These are phyloP conservation scores for Bradysia coprophila DNA, from an alignment of 1,140 invertebrate genomes.

Conservation along the genomic window DNA sequence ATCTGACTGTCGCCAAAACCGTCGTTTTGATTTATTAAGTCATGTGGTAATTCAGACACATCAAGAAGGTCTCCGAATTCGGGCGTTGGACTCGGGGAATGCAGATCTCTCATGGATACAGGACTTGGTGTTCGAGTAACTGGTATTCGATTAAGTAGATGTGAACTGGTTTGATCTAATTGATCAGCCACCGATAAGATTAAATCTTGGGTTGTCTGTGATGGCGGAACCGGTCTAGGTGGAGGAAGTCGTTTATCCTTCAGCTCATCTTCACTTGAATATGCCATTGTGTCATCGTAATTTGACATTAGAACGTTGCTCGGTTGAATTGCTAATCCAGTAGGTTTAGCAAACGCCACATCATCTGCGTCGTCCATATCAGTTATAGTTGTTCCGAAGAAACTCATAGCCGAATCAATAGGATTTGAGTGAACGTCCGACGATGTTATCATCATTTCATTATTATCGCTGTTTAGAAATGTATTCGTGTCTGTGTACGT, in stretches of 20 bases:
- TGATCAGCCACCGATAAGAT: constrained; percentile 70
- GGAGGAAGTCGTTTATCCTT: constrained; percentile 22
- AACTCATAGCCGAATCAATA: constrained; percentile 16
- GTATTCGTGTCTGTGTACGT: no score
- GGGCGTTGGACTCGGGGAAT: constrained; percentile 69
- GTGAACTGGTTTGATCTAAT: constrained; percentile 71
- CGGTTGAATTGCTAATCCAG: constrained; percentile 6
- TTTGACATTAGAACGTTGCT: no score
- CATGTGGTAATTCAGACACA: constrained; percentile 16
- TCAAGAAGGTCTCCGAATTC: constrained; percentile 48
- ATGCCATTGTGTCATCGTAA: constrained; percentile 1
- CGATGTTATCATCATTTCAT: neutral
- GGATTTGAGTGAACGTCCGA: neutral
- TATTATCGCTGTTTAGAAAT: neutral
- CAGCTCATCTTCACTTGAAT: constrained; percentile 13
- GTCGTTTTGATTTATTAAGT: neutral
- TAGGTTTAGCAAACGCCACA: constrained; percentile 4
- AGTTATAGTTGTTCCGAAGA: constrained; percentile 17
- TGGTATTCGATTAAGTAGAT: constrained; percentile 60
- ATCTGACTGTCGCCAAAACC: neutral
- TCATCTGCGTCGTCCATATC: constrained; percentile 16
- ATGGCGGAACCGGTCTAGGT: constrained; percentile 33
- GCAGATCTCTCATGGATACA: constrained; percentile 54
- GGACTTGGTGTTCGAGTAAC: constrained; percentile 66
- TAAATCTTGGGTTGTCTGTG: constrained; percentile 60